Evolutionary conservation across 2,113 vertebrate species (phyloP), one percentile per base, ranked within the genome.

Genomic region (Oreochromis aureus): DNA sequence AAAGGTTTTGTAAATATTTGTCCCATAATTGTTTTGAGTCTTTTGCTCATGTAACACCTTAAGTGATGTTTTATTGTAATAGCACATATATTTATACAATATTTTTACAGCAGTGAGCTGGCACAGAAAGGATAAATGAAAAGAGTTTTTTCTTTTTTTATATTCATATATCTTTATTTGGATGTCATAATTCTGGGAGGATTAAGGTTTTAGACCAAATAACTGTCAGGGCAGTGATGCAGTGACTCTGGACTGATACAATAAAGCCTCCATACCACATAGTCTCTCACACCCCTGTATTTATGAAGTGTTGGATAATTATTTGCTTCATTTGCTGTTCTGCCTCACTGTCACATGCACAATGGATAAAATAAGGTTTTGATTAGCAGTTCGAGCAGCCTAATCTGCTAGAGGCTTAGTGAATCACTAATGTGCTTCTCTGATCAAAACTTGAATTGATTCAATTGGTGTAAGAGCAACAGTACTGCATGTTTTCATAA

Each of bases 401-500:
- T 84, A 86, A 93, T 90, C 24, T 30, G 55, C 39, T 84, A 22
- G 44, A 83, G 27, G 83, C 73, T 73, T 81, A 73, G 34, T 80
- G 59, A 91, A 78, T 87, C 76, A 63, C 54, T 83, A 82, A 83
- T 88, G 78, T 66, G 48, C 15, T 73, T 79, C 85, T 87, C 46
- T 89, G 61, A 90, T 93, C 80, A 80, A 87, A 92, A 81, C 69
- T n/a, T 19, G 82, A 93, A 92, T 82, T 83, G 82, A 92, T 82
- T 89, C 5, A 92, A 30, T 81, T 81, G 86, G 46, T 89, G 71
- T n/a, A 30, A 73, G 41, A 46, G 82, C 55, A 71, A 46, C 41
- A 81, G 63, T 59, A n/a, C 13, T 19, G 19, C 81, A 80, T 84
- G 81, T 80, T 87, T 85, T 87, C 56, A 53, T 51, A 87, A 89